Conservation (phyloP, 2,113 vertebrate genomes). For the Callorhinus ursinus region DNA sequence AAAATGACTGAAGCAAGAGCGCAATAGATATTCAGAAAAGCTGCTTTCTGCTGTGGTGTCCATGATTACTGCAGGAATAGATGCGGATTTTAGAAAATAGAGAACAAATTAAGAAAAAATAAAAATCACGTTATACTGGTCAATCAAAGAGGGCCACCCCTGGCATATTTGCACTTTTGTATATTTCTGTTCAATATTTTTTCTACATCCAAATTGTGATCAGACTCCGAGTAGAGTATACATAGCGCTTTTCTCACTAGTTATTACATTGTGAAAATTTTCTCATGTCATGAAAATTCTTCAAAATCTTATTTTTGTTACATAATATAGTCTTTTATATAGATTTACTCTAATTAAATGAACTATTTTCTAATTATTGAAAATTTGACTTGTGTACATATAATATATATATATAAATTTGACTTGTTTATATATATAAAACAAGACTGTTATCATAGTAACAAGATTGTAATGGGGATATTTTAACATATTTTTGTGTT, state of each 20-base stretch:
- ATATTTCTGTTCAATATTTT: not conserved
- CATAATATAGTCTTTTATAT: not conserved
- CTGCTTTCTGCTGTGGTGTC: not conserved
- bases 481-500: constrained; percentile 23
- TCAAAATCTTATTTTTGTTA: not conserved
- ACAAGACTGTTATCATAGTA: not conserved
- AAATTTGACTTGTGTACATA: not conserved
- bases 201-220: not conserved
- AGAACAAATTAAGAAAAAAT: not conserved
- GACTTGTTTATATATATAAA: not conserved
- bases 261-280: not conserved
- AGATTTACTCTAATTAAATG: not conserved
- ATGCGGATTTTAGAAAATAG: not conserved
- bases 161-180: not conserved
- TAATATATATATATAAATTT: not conserved
- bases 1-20: not conserved
- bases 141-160: not conserved
- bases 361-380: not conserved
- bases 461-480: not conserved
- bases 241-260: not conserved
- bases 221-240: not conserved
- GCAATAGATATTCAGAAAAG: not conserved
- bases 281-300: not conserved
- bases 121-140: not conserved
- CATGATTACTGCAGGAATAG: not conserved